Percentiles rank a stretch among this genome's conserved stretches.
These are phyloP conservation scores for Hippasteria phrygiana DNA, from an alignment of 53 echinoderm and acorn worm species.

Conservation along the genomic window DNA sequence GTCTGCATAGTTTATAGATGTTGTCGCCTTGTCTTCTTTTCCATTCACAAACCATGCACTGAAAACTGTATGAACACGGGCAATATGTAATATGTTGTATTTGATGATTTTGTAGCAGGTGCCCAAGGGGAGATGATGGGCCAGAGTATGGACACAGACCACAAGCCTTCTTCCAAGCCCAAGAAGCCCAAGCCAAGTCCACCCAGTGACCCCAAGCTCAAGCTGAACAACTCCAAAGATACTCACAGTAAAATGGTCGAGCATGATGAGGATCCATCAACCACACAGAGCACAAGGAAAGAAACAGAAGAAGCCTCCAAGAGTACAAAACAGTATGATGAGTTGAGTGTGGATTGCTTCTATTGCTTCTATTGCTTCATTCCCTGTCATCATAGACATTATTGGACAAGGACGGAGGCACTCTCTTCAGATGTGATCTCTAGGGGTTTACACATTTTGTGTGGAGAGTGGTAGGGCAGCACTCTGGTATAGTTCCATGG, in stretches of 20 bases:
- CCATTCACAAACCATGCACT: too few relatives aligned
- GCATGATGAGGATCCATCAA: constrained; percentile 42
- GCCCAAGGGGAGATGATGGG: constrained; percentile 53
- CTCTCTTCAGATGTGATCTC: not conserved
- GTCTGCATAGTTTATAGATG: too few relatives aligned
- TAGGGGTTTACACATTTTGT: too few relatives aligned
- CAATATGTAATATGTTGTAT: not conserved
- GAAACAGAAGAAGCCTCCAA: constrained; percentile 15
- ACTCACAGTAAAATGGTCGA: constrained; percentile 44
- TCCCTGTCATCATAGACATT: not conserved
- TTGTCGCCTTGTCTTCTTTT: too few relatives aligned
- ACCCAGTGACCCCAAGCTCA: constrained; percentile 60
- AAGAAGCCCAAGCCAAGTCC: constrained; percentile 70
- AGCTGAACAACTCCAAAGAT: constrained; percentile 60
- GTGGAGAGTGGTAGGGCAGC: too few relatives aligned
- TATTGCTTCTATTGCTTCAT: not conserved
- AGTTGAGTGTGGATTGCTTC: constrained; percentile 54
- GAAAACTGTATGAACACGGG: too few relatives aligned
- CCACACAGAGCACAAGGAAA: constrained; percentile 61
- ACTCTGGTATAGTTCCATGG: too few relatives aligned
- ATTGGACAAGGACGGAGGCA: not conserved
- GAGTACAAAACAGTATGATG: constrained; percentile 65
- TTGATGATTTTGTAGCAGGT: constrained; percentile 36
- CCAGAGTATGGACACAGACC: constrained; percentile 63
- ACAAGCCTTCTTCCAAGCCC: constrained; percentile 52